A percentile compares a stretch with the other conserved stretches of the same genome.
Conservation (phyloP, 2,113 vertebrate species). For the Cyanistes caeruleus region DNA sequence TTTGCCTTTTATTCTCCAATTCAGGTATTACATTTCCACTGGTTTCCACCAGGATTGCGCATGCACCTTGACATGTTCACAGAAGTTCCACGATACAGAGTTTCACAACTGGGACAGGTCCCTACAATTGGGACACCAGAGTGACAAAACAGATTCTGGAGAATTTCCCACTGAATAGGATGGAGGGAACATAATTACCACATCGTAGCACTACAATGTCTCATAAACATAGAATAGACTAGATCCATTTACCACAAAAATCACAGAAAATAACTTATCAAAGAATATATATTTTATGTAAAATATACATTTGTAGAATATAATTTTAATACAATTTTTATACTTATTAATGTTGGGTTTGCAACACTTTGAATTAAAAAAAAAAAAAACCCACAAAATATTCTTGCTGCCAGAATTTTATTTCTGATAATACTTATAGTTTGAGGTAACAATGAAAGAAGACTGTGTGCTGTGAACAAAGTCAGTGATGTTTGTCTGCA, state of each 20-base stretch:
- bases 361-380: constrained; percentile 56
- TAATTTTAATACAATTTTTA: constrained; percentile 74
- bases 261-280: constrained; percentile 74
- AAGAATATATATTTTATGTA: constrained; percentile 82
- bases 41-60: constrained; percentile 74
- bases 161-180: constrained; percentile 76
- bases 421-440: constrained; percentile 71
- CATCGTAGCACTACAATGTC: constrained; percentile 79
- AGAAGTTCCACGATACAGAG: constrained; percentile 84
- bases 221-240: constrained; percentile 80
- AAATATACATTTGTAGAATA: constrained; percentile 82
- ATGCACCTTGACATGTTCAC: constrained; percentile 89
- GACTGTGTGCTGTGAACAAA: constrained; percentile 68
- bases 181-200: constrained; percentile 80
- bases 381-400: constrained; percentile 60
- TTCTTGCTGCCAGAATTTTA: constrained; percentile 78
- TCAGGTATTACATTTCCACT: constrained; percentile 76
- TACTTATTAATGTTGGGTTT: constrained; percentile 63
- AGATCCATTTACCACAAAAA: constrained; percentile 80
- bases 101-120: constrained; percentile 77
- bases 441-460: constrained; percentile 79
- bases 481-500: constrained; percentile 50
- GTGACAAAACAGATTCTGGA: constrained; percentile 75
- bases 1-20: constrained; percentile 81
- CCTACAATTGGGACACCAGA: constrained; percentile 78